Evolutionary conservation across 1,140 invertebrate genomes (phyloP).

Genomic region (Dinothrombium tinctorium): DNA sequence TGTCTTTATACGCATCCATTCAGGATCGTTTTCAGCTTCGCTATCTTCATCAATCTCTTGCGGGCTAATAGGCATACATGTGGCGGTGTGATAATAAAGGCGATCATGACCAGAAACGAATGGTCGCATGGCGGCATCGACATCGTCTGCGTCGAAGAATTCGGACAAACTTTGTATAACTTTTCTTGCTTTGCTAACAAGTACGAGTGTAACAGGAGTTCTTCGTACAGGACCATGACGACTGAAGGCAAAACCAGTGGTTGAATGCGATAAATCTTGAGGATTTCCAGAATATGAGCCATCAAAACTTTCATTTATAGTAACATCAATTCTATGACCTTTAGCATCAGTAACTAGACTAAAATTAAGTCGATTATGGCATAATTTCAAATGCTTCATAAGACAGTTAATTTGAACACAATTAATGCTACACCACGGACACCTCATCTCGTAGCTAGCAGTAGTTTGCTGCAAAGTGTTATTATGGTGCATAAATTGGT

Average conservation of each 20-base stretch:
- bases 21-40: slow-evolving; percentile 76
- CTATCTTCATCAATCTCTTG: slow-evolving; percentile 83
- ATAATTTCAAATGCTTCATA: slow-evolving; percentile 74
- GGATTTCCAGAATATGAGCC: slow-evolving; percentile 85
- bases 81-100: slow-evolving; percentile 77
- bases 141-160: background rate
- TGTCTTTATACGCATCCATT: slow-evolving; percentile 80
- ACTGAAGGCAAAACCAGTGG: slow-evolving; percentile 36
- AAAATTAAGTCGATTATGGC: slow-evolving; percentile 78
- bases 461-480: slow-evolving; percentile 83
- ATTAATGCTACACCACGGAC: slow-evolving; percentile 81
- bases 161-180: background rate
- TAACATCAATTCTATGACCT: slow-evolving; percentile 73
- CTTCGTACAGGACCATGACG: slow-evolving; percentile 56
- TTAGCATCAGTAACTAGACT: slow-evolving; percentile 58
- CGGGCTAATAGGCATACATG: slow-evolving; percentile 72
- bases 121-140: background rate
- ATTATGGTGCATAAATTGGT: slow-evolving; percentile 87
- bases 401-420: slow-evolving; percentile 64
- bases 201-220: slow-evolving; percentile 57
- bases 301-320: slow-evolving; percentile 81
- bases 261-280: slow-evolving; percentile 51
- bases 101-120: slow-evolving; percentile 23
- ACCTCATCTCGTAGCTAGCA: slow-evolving; percentile 66
- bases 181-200: slow-evolving; percentile 25